Base-by-base conservation (phyloP, 2,797 vertebrate species). In the Rhabdophis nuchalis region DNA sequence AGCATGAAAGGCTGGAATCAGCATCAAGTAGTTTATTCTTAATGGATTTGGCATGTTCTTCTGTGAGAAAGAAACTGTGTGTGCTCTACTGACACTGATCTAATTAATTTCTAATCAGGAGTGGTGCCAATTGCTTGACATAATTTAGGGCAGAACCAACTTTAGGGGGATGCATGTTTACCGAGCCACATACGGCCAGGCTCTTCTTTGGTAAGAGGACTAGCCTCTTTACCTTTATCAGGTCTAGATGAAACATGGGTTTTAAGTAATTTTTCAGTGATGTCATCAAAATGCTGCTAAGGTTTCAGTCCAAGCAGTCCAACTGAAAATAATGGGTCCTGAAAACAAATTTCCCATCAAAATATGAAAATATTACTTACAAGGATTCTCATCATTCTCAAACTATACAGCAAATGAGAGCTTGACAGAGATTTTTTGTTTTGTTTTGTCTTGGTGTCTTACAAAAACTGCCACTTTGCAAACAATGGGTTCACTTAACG, bases 91-190 rank as follows among this genome's bases (percentile, higher is more conserved):
- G 93, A 86, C 92, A 94, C 68, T 89, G 89, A 93, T 94, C 92
- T 95, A 96, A 96, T 95, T 96, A 96, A 93, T 95, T 95, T 94
- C 92, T 93, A 93, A 95, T 94, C 93, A 95, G 90, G 68, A 95
- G 7, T 77, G 20, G 64, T 25, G 93, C 93, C 96, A 96, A 92
- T 20, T 94, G 61, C 88, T 89, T 93, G 92, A 89, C 92, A 94
- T 52, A 93, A 95, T 86, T 93, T 93, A 60, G 77, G 9, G 36
- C 91, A 91, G 87, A 94, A 95, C 90, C 93, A 97, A 93, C 2
- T 91, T 32, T 94, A 94, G 92, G 58, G 29, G 60, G 25, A 87
- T 52, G 90, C 52, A 88, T 91, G 86, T 88, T 96, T 94, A 93
- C 89, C 92, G 82, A 95, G 92, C 29, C 89, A 23, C 58, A 89